Percentiles rank a stretch among this genome's conserved stretches.
Conservation (phyloP, 2,888 invertebrate species). For the Netelia inedita region DNA sequence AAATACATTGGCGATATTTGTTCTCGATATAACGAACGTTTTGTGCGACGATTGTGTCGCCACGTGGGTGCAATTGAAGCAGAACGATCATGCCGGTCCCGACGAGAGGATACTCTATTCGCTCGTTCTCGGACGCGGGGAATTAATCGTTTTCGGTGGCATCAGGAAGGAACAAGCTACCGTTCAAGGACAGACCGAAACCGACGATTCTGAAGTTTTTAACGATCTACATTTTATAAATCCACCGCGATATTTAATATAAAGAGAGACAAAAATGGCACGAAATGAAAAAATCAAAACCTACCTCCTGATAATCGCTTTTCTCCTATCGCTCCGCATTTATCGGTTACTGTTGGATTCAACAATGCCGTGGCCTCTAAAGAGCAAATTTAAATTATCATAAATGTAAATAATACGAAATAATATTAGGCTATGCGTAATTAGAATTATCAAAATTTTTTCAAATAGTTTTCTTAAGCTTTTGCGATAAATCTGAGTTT, state of each 20-base stretch:
- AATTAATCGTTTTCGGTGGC: conserved; percentile 98
- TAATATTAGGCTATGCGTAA: conserved; percentile 10
- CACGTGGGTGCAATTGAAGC: conserved; percentile 90
- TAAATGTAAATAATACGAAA: conserved; percentile 48
- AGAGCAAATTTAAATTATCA: conserved; percentile 17
- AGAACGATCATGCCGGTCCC: conserved; percentile 90
- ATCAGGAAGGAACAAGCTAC: conserved; percentile 92
- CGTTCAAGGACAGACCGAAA: conserved; percentile 84
- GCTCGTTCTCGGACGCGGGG: conserved; percentile 95
- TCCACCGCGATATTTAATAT: conserved; percentile 79
- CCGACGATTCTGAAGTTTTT: conserved; percentile 82
- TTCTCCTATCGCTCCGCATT: conserved; percentile 5
- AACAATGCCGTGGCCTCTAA: conserved; percentile 19
- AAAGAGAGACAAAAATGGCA: conserved; percentile 31
- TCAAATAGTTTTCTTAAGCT: conserved; percentile 33
- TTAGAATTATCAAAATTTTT: conserved; percentile 38
- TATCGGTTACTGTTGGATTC: conserved; percentile 30
- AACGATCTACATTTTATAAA: conserved; percentile 84
- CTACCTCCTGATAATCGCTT: conserved; percentile 27
- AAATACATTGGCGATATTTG: conserved; percentile 93
- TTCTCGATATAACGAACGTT: conserved; percentile 93
- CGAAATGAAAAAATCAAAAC: conserved; percentile 11
- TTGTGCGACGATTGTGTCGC: conserved; percentile 89
- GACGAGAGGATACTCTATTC: conserved; percentile 97
- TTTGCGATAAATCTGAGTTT: conserved; percentile 49